Percentiles rank a stretch among this genome's conserved stretches.
Evolutionary conservation across 2,797 vertebrate species (phyloP).

Genomic region (Hemibagrus guttatus): DNA sequence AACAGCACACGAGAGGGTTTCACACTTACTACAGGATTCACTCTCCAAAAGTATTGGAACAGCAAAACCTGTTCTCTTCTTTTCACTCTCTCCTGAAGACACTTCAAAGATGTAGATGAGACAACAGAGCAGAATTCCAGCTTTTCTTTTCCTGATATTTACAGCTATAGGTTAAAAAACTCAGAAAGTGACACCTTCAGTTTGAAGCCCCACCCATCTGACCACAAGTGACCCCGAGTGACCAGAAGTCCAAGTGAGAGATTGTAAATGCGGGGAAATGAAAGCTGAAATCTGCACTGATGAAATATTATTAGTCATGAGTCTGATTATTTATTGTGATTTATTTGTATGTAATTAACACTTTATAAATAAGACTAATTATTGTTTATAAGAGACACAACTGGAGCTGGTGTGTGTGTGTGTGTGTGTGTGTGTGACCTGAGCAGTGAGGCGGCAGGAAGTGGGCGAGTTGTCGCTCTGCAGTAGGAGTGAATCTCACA

Average conservation of each 20-base stretch:
- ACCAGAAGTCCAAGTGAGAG: no score
- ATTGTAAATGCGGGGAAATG: neutral
- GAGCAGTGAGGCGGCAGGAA: slow-evolving; percentile 70
- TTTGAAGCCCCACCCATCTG: neutral
- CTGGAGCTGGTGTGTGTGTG: no score
- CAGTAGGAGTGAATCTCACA: slow-evolving; percentile 83
- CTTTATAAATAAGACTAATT: no score
- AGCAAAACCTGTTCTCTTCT: neutral
- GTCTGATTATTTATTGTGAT: neutral
- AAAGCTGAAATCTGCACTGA: neutral
- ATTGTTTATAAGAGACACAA: no score
- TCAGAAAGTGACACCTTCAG: neutral
- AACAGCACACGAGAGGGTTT: neutral
- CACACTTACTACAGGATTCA: neutral
- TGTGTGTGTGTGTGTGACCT: slow-evolving; percentile 58
- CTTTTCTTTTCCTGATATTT: neutral
- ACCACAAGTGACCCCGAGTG: no score
- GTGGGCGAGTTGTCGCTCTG: slow-evolving; percentile 74
- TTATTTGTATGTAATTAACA: no score
- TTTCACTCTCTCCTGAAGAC: neutral
- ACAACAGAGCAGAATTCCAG: neutral
- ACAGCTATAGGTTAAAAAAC: neutral
- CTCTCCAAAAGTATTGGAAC: neutral
- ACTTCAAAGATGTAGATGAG: neutral
- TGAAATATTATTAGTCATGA: neutral